Base-by-base conservation (phyloP, 2,113 vertebrate genomes). In the Podiceps cristatus region DNA sequence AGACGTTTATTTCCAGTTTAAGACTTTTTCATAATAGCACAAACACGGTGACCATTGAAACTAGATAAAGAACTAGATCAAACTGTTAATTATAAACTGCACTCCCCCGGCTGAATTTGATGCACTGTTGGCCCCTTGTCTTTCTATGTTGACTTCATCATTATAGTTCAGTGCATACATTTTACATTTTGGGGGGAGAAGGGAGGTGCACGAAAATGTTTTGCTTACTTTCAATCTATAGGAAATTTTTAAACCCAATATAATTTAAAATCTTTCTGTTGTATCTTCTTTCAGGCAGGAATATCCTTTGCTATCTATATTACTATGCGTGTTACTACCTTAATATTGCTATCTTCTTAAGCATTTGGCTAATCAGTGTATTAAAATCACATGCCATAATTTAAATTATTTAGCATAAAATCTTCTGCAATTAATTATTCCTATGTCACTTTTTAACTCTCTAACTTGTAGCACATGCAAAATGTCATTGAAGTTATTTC, bases 1-100 rank as follows among this genome's bases (percentile, higher is more conserved):
- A 47, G 44, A 62, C 31, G 40, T 90, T 78, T 92, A 63, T 93
- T 93, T 66, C 25, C 19, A 72, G 47, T 90, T 85, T n/a, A 77
- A 85, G 74, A 50, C 9, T 47, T 82, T 83, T 94, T 88, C 24
- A 44, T 71, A 47, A 67, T 18, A 79, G 25, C 19, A 76, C 5
- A 71, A 90, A 87, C 6, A 90, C 75, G 13, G 22, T 68, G 49
- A 62, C 16, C 33, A 75, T 9, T 49, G 25, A 44, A 94, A 88
- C 82, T 31, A 72, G 58, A 78, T 31, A 79, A 83, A 64, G 56
- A 86, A 74, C 6, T 78, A 52, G 13, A 55, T 25, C 9, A 88
- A 78, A 71, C 16, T 53, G 5, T 18, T 93, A 49, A 62, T 85
- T 73, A 42, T 16, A 74, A 66, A 66, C 27, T 78, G 12, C 10